A percentile compares a stretch with the other conserved stretches of the same genome.
Evolutionary conservation across 2,888 invertebrate species (phyloP).

Genomic region (Globia sparganii): DNA sequence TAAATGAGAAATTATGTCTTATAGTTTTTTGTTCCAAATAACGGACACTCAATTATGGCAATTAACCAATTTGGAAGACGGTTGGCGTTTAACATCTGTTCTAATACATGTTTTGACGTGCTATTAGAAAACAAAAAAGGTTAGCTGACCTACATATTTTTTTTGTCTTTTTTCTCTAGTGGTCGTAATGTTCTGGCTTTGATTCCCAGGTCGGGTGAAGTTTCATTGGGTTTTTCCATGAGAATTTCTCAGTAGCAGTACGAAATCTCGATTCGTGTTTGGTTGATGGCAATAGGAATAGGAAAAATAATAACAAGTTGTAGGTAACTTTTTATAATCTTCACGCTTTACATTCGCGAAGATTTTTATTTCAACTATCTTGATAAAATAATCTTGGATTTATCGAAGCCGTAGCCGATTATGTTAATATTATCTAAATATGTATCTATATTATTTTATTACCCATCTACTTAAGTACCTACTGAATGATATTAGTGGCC

Average conservation of each 20-base stretch:
- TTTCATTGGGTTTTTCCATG: neutral
- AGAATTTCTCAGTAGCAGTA: neutral
- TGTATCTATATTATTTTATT: neutral
- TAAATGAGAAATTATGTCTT: conserved; percentile 9
- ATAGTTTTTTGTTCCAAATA: conserved; percentile 33
- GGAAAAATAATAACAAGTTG: no score
- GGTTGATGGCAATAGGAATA: neutral
- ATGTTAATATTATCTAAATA: no score
- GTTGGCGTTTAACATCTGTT: conserved; percentile 16
- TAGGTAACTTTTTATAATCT: no score
- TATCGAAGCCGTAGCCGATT: no score
- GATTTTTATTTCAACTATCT: no score
- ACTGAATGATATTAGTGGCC: conserved; percentile 7
- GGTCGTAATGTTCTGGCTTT: neutral
- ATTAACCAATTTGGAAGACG: conserved; percentile 48
- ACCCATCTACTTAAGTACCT: conserved; percentile 25
- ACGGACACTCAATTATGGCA: conserved; percentile 34
- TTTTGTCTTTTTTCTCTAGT: neutral
- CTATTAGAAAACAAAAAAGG: neutral
- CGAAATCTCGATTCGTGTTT: neutral
- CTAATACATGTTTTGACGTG: neutral
- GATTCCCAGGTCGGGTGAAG: neutral
- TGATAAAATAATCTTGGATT: no score
- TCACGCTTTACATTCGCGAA: no score
- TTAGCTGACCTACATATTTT: conserved; percentile 8